phyloP scores from a whole-genome alignment of 2,888 invertebrate species.

The Oscheius sp. region DNA sequence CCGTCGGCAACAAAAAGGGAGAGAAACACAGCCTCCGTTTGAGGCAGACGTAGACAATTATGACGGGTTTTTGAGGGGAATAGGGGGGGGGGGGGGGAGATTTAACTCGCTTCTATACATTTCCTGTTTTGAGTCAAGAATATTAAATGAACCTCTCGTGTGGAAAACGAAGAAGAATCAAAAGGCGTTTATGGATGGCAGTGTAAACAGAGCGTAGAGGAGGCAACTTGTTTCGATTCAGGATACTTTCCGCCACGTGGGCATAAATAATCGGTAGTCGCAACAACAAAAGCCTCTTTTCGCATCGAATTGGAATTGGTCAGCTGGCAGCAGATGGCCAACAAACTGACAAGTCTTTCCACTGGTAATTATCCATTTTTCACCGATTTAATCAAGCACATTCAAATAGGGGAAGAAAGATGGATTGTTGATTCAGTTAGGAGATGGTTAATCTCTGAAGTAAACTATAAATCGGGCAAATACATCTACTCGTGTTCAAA shows the following conservation, averaged over 20 bases:
- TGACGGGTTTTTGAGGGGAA: slow-evolving; percentile 7
- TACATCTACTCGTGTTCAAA: background rate
- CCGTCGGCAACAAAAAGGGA: background rate
- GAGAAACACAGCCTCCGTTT: background rate
- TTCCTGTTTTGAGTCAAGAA: background rate
- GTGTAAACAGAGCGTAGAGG: slow-evolving; percentile 17
- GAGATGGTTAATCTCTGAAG: background rate
- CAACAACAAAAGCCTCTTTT: background rate
- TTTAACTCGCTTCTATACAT: no score
- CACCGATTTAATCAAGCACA: no score
- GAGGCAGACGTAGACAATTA: background rate
- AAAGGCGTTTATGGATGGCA: slow-evolving; percentile 10
- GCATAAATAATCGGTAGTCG: background rate
- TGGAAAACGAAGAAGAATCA: no score
- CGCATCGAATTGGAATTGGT: background rate
- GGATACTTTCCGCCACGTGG: slow-evolving; percentile 15
- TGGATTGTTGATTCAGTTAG: background rate
- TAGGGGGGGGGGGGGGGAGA: background rate
- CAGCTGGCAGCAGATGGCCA: slow-evolving; percentile 3
- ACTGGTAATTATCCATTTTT: slow-evolving; percentile 6
- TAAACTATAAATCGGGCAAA: background rate
- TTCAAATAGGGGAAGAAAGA: no score
- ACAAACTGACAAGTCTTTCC: background rate
- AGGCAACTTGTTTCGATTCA: slow-evolving; percentile 16
- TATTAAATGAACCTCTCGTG: background rate